Conservation (phyloP, 2,113 vertebrate species). For the Percopsis transmontana region DNA sequence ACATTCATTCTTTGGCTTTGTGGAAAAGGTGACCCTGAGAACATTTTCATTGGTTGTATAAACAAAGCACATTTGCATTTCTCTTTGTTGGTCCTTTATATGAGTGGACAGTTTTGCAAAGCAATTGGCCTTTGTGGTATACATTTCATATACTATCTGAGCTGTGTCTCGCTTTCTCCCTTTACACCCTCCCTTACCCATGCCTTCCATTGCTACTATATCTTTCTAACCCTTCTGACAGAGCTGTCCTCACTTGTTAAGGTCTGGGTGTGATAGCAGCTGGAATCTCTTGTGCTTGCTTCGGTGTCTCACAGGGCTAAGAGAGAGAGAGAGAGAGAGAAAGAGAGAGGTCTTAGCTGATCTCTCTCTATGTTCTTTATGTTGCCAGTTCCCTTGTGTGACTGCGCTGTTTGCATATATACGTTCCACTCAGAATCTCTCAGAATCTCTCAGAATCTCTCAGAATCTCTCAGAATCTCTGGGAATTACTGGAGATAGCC, state of each 20-base stretch:
- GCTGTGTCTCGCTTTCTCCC: slow-evolving; percentile 20
- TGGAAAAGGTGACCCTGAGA: background rate
- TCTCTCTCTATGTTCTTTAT: slow-evolving; percentile 45
- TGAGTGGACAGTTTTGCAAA: background rate
- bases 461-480: slow-evolving; percentile 17
- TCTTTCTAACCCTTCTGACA: slow-evolving; percentile 39
- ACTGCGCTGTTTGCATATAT: slow-evolving; percentile 16
- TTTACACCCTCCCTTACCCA: background rate
- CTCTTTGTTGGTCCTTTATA: background rate
- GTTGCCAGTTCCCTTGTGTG: slow-evolving; percentile 31
- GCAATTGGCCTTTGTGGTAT: background rate
- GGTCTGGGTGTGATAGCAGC: slow-evolving; percentile 57
- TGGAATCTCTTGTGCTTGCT: slow-evolving; percentile 68
- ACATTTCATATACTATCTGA: slow-evolving; percentile 2
- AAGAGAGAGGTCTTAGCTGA: slow-evolving; percentile 19
- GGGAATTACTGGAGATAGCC: background rate
- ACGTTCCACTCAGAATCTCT: background rate
- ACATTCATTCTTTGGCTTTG: background rate
- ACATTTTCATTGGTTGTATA: background rate
- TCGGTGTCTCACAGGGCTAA: slow-evolving; percentile 70
- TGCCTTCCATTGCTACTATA: slow-evolving; percentile 18
- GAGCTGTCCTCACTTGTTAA: slow-evolving; percentile 58
- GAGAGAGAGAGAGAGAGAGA: slow-evolving; percentile 38
- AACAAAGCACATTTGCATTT: background rate
- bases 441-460: slow-evolving; percentile 36